A percentile compares a stretch with the other conserved stretches of the same genome.
Evolutionary conservation across 2,888 invertebrate genomes (phyloP).

Genomic region (Hydriomena furcata): DNA sequence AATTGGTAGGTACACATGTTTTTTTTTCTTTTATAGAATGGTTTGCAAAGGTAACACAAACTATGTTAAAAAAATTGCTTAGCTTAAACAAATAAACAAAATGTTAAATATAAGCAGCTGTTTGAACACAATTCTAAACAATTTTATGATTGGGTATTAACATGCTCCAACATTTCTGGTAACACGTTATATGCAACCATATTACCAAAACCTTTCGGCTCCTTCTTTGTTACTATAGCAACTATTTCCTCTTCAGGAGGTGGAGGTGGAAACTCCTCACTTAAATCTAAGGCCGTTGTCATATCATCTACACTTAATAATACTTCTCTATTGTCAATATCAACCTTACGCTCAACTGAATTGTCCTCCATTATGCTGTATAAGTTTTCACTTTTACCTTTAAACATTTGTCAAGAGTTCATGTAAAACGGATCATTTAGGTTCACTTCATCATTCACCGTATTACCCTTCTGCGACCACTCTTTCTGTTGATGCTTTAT

Average conservation of each 20-base stretch:
- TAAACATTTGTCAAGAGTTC: constrained; percentile 89
- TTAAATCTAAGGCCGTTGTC: constrained; percentile 60
- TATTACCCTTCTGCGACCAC: constrained; percentile 85
- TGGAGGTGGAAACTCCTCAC: constrained; percentile 68
- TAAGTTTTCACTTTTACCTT: constrained; percentile 81
- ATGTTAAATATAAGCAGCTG: neutral
- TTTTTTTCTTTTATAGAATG: too few species aligned
- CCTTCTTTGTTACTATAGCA: constrained; percentile 79
- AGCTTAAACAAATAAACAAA: too few species aligned
- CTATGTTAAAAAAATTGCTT: too few species aligned
- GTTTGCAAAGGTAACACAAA: too few species aligned
- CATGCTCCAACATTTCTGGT: constrained; percentile 79
- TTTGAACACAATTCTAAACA: constrained; percentile 5
- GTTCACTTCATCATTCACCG: constrained; percentile 86
- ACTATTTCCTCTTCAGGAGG: constrained; percentile 77
- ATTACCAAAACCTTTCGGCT: constrained; percentile 74
- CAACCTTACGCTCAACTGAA: constrained; percentile 75
- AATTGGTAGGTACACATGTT: too few species aligned
- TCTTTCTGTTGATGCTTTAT: constrained; percentile 87
- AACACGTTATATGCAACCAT: constrained; percentile 81
- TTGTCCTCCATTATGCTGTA: constrained; percentile 83
- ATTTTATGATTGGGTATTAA: constrained; percentile 60
- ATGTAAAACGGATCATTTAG: constrained; percentile 86
- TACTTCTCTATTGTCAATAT: constrained; percentile 78
- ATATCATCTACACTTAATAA: constrained; percentile 79